Evolutionary conservation across 2,888 invertebrate species (phyloP).

Genomic region (Mermis nigrescens): DNA sequence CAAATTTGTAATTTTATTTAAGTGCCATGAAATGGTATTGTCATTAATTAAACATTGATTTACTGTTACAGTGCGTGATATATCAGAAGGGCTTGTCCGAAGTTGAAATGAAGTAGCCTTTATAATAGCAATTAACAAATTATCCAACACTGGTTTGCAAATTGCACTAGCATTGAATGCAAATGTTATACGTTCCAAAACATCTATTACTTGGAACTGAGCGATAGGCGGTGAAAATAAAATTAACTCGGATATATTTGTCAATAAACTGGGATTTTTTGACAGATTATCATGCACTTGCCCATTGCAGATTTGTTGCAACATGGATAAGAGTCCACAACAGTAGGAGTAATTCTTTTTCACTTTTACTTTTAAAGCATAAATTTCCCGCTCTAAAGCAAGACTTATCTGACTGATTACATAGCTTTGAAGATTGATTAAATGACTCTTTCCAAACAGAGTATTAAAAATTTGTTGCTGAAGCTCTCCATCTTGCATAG

Average conservation of each 20-base stretch:
- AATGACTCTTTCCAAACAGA: constrained; percentile 27
- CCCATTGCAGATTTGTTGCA: constrained; percentile 21
- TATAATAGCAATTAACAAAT: constrained; percentile 23
- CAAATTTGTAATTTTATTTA: constrained; percentile 18
- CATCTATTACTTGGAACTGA: constrained; percentile 25
- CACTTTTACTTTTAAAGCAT: background rate
- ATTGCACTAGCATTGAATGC: background rate
- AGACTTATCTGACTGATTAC: constrained; percentile 27
- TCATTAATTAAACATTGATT: constrained; percentile 12
- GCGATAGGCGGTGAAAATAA: constrained; percentile 26
- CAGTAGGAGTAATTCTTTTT: constrained; percentile 29
- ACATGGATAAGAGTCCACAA: constrained; percentile 25
- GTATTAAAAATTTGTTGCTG: constrained; percentile 26
- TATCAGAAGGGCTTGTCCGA: constrained; percentile 21
- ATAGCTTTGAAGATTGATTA: constrained; percentile 28
- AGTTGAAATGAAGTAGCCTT: constrained; percentile 28
- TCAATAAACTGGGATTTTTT: constrained; percentile 19
- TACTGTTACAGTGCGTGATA: constrained; percentile 17
- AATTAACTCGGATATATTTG: constrained; percentile 24
- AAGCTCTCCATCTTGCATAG: constrained; percentile 17
- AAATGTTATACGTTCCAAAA: constrained; percentile 17
- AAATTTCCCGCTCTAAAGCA: constrained; percentile 18
- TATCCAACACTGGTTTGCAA: constrained; percentile 15
- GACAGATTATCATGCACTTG: no score
- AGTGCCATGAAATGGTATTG: constrained; percentile 17